Evolutionary conservation across 1,140 invertebrate genomes (phyloP).

Genomic region (Wiebesia pumilae): DNA sequence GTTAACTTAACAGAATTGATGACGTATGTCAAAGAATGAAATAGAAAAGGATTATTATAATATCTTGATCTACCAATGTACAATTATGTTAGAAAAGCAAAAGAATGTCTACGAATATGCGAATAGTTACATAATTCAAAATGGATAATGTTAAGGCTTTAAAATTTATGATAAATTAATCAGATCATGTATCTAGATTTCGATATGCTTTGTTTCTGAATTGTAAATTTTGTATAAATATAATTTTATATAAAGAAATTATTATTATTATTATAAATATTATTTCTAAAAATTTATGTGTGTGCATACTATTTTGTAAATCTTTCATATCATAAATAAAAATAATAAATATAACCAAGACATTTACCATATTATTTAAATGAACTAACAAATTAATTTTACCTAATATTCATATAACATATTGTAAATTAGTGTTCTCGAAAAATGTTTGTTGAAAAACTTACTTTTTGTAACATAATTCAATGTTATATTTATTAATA

Average conservation of each 20-base stretch:
- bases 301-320: not conserved
- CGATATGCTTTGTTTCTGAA: not conserved
- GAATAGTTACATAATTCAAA: not conserved
- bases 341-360: not conserved
- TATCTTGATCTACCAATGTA: not conserved
- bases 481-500: too few species aligned
- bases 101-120: not conserved
- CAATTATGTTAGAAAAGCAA: not conserved
- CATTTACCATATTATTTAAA: not conserved
- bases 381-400: not conserved
- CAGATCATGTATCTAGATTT: not conserved
- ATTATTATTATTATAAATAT: constrained; percentile 17
- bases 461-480: too few species aligned
- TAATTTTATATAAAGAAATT: too few species aligned
- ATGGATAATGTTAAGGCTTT: not conserved
- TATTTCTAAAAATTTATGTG: not conserved
- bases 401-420: not conserved
- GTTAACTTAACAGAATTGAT: not conserved
- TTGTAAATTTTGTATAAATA: not conserved
- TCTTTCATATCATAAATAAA: not conserved
- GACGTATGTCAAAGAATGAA: not conserved
- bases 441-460: too few species aligned
- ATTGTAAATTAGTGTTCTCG: not conserved
- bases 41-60: not conserved
- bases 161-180: not conserved